Percentiles rank a stretch among this genome's conserved stretches.
Conservation (phyloP, 1,140 invertebrate species). For the Drosophila burlai region DNA sequence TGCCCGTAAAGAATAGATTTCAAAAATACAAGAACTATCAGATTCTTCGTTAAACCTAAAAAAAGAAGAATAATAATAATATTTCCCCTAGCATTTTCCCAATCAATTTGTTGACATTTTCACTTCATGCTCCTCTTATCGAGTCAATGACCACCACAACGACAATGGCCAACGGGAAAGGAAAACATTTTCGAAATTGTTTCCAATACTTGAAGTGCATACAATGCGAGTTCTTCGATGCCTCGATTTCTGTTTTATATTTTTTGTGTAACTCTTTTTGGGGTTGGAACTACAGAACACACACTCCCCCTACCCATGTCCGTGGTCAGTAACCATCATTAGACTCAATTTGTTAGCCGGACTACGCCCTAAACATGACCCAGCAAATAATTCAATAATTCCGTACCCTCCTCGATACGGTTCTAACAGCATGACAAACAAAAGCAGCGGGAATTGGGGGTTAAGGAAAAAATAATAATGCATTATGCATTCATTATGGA, state of each 20-base stretch:
- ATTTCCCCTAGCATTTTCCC: background rate
- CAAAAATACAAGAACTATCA: background rate
- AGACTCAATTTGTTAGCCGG: slow-evolving; percentile 60
- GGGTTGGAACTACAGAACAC: background rate
- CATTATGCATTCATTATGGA: slow-evolving; percentile 57
- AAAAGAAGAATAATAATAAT: background rate
- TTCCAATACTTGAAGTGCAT: slow-evolving; percentile 53
- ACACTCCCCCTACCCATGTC: slow-evolving; percentile 5
- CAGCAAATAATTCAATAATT: slow-evolving; percentile 39
- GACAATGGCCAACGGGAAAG: slow-evolving; percentile 8
- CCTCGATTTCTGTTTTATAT: background rate
- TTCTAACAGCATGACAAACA: slow-evolving; percentile 63
- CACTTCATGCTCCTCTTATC: slow-evolving; percentile 41
- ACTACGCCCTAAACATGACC: slow-evolving; percentile 58
- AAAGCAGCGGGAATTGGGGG: slow-evolving; percentile 17
- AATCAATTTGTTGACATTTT: slow-evolving; percentile 68
- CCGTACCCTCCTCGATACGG: slow-evolving; percentile 28
- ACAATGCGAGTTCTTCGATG: background rate
- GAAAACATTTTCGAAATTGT: slow-evolving; percentile 47
- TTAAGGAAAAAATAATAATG: slow-evolving; percentile 28
- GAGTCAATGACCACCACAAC: slow-evolving; percentile 49
- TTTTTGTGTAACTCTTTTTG: slow-evolving; percentile 21
- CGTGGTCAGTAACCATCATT: slow-evolving; percentile 58
- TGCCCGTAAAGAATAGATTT: background rate
- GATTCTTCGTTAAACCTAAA: background rate